Percentiles rank a stretch among this genome's conserved stretches.
phyloP scores from a whole-genome alignment of 2,888 invertebrate species.

The Pollenia labialis region DNA sequence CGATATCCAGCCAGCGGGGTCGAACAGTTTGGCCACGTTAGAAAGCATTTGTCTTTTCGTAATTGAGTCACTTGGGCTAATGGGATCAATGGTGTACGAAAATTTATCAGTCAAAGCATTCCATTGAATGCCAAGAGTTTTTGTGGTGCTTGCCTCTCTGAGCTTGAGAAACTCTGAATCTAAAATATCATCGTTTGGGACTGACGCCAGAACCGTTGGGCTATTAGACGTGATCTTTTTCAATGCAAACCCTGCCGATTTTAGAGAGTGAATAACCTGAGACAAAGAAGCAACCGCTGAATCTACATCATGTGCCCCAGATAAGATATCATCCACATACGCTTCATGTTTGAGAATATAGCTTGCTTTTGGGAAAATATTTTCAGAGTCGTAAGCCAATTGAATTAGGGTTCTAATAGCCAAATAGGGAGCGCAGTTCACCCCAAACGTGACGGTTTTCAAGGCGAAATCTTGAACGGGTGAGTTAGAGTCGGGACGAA shows the following conservation, averaged over 20 bases:
- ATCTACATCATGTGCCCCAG: no score
- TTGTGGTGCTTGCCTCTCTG: slow-evolving; percentile 30
- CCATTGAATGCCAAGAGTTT: slow-evolving; percentile 55
- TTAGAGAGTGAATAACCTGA: slow-evolving; percentile 45
- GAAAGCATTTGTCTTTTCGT: slow-evolving; percentile 5
- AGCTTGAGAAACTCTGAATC: slow-evolving; percentile 42
- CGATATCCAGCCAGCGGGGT: slow-evolving; percentile 49
- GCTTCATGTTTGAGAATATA: no score
- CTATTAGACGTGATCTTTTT: slow-evolving; percentile 29
- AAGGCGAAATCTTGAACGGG: slow-evolving; percentile 57
- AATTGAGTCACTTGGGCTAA: neutral
- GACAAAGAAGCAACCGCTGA: no score
- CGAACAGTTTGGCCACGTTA: slow-evolving; percentile 23
- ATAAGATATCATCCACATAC: no score
- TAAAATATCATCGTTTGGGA: neutral
- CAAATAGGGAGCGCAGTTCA: slow-evolving; percentile 29
- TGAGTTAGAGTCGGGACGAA: slow-evolving; percentile 2
- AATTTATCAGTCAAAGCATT: slow-evolving; percentile 39
- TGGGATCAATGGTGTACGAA: slow-evolving; percentile 19
- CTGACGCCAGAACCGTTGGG: slow-evolving; percentile 9
- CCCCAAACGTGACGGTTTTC: slow-evolving; percentile 65
- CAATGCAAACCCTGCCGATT: slow-evolving; percentile 61
- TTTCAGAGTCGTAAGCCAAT: no score
- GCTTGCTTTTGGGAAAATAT: no score
- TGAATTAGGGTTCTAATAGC: slow-evolving; percentile 47